Percentiles rank a stretch among this genome's conserved stretches.
phyloP scores from a whole-genome alignment of 2,113 vertebrate genomes.

The Accipiter cooperii region DNA sequence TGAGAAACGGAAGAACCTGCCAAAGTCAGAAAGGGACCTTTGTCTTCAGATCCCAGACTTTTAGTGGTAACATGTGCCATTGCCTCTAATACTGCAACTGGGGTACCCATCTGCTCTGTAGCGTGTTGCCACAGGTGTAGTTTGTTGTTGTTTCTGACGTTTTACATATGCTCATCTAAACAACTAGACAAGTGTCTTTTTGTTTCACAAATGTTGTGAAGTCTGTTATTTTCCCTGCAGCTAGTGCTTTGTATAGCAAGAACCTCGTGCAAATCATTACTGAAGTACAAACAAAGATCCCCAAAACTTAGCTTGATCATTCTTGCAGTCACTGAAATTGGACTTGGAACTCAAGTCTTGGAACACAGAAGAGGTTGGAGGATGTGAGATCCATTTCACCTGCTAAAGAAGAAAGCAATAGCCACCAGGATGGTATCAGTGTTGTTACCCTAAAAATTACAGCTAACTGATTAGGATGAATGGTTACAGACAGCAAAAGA shows the following conservation, averaged over 20 bases:
- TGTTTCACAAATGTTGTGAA: slow-evolving; percentile 32
- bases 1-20: not conserved
- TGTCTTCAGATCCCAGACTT: not conserved
- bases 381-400: not conserved
- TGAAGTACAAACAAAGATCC: not conserved
- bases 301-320: not conserved
- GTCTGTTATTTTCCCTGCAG: slow-evolving; percentile 51
- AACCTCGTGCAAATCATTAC: slow-evolving; percentile 30
- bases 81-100: not conserved
- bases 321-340: not conserved
- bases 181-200: slow-evolving; percentile 49
- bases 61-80: not conserved
- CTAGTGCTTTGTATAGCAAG: not conserved
- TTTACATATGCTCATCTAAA: slow-evolving; percentile 56
- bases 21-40: not conserved
- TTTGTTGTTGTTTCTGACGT: slow-evolving; percentile 60
- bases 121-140: slow-evolving; percentile 64
- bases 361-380: not conserved
- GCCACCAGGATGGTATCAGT: not conserved
- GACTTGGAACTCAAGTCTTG: not conserved
- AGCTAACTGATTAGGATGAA: not conserved
- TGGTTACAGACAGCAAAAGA: not conserved
- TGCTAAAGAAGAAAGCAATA: not conserved
- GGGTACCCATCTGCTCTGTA: slow-evolving; percentile 27
- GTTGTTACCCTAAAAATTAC: not conserved